Percentiles rank a stretch among this genome's conserved stretches.
phyloP scores from a whole-genome alignment of 2,797 vertebrate genomes.

The Enteromius viviparus region DNA sequence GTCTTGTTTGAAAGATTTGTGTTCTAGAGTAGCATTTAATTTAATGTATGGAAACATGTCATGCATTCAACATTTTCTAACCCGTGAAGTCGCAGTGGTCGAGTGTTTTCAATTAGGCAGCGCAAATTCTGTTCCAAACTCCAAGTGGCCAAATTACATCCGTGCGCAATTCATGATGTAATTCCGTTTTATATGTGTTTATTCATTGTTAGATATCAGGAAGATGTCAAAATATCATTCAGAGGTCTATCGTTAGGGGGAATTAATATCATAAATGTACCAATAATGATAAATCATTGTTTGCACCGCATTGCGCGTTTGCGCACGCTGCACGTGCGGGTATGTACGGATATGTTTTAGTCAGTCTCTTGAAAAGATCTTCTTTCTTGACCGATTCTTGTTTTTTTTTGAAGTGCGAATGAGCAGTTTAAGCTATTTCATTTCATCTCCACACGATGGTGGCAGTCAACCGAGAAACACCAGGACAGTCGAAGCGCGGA shows the following conservation, averaged over 20 bases:
- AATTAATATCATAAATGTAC: background rate
- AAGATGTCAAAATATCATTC: background rate
- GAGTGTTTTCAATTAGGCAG: background rate
- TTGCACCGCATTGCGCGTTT: slow-evolving; percentile 22
- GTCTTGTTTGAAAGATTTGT: background rate
- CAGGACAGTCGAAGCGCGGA: slow-evolving; percentile 19
- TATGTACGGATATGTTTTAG: background rate
- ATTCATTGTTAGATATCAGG: too few relatives aligned
- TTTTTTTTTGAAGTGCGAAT: background rate
- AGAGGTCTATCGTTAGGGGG: background rate
- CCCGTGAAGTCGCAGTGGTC: background rate
- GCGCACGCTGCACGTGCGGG: background rate
- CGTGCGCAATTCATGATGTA: background rate
- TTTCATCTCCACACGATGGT: slow-evolving; percentile 46
- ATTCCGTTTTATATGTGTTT: background rate
- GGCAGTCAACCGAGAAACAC: slow-evolving; percentile 47
- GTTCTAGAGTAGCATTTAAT: background rate
- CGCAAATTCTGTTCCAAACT: background rate
- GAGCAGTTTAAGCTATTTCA: background rate
- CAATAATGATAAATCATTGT: background rate
- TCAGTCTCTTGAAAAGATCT: background rate
- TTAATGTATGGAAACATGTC: background rate
- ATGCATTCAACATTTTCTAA: background rate
- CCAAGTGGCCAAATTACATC: slow-evolving; percentile 2
- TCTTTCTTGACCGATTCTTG: background rate